phyloP scores from a whole-genome alignment of 2,113 vertebrate species.

The Oryzias curvinotus region DNA sequence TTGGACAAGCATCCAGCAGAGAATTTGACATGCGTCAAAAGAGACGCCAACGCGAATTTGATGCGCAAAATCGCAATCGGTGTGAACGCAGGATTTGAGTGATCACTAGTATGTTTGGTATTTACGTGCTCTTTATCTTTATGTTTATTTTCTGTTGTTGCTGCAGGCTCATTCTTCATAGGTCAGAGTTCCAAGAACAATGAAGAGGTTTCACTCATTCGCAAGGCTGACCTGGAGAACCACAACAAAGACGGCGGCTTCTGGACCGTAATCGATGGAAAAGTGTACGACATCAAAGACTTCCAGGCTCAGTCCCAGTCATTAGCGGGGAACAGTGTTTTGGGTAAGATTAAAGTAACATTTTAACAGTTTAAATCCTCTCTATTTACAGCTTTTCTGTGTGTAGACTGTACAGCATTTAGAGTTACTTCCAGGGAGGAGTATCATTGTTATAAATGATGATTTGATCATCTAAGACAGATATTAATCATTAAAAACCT shows the following conservation, averaged over 20 bases:
- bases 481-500: too few species aligned
- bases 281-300: slow-evolving; percentile 98
- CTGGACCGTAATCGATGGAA: slow-evolving; percentile 97
- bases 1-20: too few species aligned
- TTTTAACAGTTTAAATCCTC: background rate
- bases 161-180: slow-evolving; percentile 90
- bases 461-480: too few species aligned
- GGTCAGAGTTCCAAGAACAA: slow-evolving; percentile 92
- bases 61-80: too few species aligned
- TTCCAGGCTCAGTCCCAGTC: slow-evolving; percentile 98
- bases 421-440: too few species aligned
- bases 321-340: slow-evolving; percentile 89
- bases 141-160: slow-evolving; percentile 12
- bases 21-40: too few species aligned
- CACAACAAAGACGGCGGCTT: slow-evolving; percentile 99
- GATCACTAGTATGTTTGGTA: background rate
- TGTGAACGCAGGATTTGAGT: too few species aligned
- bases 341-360: slow-evolving; percentile 77
- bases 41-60: too few species aligned
- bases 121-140: slow-evolving; percentile 3
- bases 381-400: background rate
- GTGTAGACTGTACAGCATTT: too few species aligned
- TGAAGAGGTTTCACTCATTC: slow-evolving; percentile 95
- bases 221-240: slow-evolving; percentile 97
- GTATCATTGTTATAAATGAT: too few species aligned